These are phyloP conservation scores for Drosophila erecta DNA, from an alignment of 1,140 invertebrate species.

Conservation along the genomic window DNA sequence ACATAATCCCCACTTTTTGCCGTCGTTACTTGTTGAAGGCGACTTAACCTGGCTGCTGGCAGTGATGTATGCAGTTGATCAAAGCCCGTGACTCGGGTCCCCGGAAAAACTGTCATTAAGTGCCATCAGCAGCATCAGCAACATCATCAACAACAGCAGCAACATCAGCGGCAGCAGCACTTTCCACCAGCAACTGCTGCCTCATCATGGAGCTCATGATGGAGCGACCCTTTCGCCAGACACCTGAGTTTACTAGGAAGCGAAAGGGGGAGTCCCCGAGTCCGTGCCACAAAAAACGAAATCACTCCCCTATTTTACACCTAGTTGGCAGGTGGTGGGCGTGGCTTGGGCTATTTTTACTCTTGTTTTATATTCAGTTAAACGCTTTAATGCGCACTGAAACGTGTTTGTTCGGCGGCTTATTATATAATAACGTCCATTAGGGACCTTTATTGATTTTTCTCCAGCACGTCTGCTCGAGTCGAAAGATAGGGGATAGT, in stretches of 20 bases:
- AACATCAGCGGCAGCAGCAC: slow-evolving; percentile 21
- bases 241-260: slow-evolving; percentile 21
- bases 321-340: slow-evolving; percentile 28
- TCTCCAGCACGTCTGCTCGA: slow-evolving; percentile 62
- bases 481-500: slow-evolving; percentile 40
- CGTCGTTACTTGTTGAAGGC: slow-evolving; percentile 3
- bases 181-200: slow-evolving; percentile 19
- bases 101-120: slow-evolving; percentile 59
- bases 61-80: slow-evolving; percentile 61
- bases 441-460: slow-evolving; percentile 80
- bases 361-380: slow-evolving; percentile 63
- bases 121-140: slow-evolving; percentile 52
- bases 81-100: slow-evolving; percentile 55
- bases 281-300: slow-evolving; percentile 5
- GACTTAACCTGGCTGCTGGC: slow-evolving; percentile 15
- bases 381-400: slow-evolving; percentile 66
- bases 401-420: slow-evolving; percentile 71
- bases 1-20: slow-evolving; percentile 6
- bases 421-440: slow-evolving; percentile 82
- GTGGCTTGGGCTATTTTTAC: slow-evolving; percentile 14
- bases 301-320: slow-evolving; percentile 37
- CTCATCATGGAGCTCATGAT: slow-evolving; percentile 37
- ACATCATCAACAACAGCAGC: slow-evolving; percentile 18
- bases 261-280: not conserved
- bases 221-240: slow-evolving; percentile 23